phyloP scores from a whole-genome alignment of 2,113 vertebrate species.

The Telmatochromis sp. region DNA sequence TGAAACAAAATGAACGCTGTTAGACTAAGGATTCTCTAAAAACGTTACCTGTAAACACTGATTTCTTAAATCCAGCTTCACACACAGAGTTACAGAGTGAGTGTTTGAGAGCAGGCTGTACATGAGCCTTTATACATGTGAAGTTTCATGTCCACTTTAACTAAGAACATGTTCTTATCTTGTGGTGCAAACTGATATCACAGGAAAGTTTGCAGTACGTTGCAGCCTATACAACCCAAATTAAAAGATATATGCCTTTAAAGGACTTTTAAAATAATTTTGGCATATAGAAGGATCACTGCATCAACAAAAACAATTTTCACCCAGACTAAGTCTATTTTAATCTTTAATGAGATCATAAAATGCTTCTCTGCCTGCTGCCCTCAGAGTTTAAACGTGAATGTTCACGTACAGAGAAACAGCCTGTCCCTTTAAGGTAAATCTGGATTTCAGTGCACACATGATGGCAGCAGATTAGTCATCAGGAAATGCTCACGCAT shows the following conservation, averaged over 20 bases:
- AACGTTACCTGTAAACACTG: not conserved
- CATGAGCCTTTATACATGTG: not conserved
- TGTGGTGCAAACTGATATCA: not conserved
- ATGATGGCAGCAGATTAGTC: constrained; percentile 16
- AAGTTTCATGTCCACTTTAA: not conserved
- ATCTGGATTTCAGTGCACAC: not conserved
- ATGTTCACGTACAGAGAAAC: not conserved
- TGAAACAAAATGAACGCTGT: not conserved
- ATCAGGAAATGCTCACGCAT: constrained; percentile 39
- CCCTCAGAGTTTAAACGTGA: not conserved
- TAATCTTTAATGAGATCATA: not conserved
- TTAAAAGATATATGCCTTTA: not conserved
- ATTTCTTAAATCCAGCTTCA: not conserved
- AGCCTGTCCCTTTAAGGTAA: not conserved
- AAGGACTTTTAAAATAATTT: not conserved
- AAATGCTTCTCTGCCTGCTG: not conserved
- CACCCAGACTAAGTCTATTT: not conserved
- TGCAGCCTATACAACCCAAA: not conserved
- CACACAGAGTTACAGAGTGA: not conserved
- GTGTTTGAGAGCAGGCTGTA: not conserved
- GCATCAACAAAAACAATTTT: not conserved
- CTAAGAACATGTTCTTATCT: not conserved
- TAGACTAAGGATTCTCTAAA: not conserved
- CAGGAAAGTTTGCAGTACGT: not conserved
- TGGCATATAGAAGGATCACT: not conserved